phyloP scores from a whole-genome alignment of 1,140 invertebrate genomes.

The Atta texana region DNA sequence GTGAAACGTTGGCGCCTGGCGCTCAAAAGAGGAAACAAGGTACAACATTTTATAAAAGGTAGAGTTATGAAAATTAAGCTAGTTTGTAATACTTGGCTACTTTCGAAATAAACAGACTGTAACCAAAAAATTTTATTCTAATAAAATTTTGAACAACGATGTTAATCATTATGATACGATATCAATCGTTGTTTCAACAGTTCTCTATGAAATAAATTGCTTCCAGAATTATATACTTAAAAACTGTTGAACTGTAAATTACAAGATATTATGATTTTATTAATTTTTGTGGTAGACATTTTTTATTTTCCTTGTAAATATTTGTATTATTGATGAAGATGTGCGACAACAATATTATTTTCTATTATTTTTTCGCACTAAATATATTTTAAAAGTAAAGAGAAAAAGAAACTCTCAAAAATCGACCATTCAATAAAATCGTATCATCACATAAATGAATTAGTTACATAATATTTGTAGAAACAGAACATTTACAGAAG shows the following conservation, averaged over 20 bases:
- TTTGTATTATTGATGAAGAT: background rate
- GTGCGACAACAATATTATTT: background rate
- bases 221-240: background rate
- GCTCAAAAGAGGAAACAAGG: conserved; percentile 76
- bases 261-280: background rate
- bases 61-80: conserved; percentile 72
- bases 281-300: background rate
- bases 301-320: background rate
- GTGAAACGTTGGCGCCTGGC: conserved; percentile 82
- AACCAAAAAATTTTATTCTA: conserved; percentile 45
- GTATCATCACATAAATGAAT: background rate
- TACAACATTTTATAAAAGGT: conserved; percentile 72
- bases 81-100: conserved; percentile 46
- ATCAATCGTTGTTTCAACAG: background rate
- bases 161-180: background rate
- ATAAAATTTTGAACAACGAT: background rate
- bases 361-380: background rate
- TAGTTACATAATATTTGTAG: background rate
- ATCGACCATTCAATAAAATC: background rate
- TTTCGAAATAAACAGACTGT: conserved; percentile 5
- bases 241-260: background rate
- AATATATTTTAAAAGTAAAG: background rate
- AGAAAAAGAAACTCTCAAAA: background rate
- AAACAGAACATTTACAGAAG: background rate
- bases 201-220: background rate